Conservation (phyloP, 2,113 vertebrate genomes). For the Callipepla californica region DNA sequence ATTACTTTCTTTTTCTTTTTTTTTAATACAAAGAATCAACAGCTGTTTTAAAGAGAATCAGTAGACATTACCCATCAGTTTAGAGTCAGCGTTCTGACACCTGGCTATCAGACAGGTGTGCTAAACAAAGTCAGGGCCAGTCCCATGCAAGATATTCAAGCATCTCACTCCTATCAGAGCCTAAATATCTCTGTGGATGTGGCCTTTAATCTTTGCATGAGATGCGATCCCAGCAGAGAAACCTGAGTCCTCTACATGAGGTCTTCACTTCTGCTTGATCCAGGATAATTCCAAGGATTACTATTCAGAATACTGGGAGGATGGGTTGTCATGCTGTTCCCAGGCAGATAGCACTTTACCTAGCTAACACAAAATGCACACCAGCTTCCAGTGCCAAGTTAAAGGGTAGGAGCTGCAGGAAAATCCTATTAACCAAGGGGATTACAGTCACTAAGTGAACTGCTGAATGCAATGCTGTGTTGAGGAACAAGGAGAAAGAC, state of each 20-base stretch:
- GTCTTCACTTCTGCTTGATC: conserved; percentile 71
- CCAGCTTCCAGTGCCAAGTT: conserved; percentile 4
- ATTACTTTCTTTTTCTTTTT: neutral
- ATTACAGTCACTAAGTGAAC: conserved; percentile 59
- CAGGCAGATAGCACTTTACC: conserved; percentile 16
- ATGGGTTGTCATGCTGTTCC: conserved; percentile 21
- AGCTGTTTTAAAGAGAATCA: neutral
- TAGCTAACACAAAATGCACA: neutral
- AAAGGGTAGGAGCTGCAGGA: conserved; percentile 47
- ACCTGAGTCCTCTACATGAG: conserved; percentile 53
- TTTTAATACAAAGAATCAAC: neutral
- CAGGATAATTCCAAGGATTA: conserved; percentile 75
- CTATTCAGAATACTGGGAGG: conserved; percentile 61
- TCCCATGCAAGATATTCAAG: neutral
- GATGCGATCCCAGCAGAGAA: conserved; percentile 47
- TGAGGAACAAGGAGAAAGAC: neutral
- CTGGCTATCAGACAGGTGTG: conserved; percentile 9
- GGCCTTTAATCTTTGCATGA: conserved; percentile 58
- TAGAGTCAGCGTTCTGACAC: neutral
- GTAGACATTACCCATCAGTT: neutral
- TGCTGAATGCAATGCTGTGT: neutral
- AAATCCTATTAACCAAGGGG: conserved; percentile 68
- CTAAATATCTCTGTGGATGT: conserved; percentile 30
- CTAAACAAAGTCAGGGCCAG: neutral
- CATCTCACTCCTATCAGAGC: neutral